Evolutionary conservation across 2,888 invertebrate genomes (phyloP).

Genomic region (Amphipoea oculea): DNA sequence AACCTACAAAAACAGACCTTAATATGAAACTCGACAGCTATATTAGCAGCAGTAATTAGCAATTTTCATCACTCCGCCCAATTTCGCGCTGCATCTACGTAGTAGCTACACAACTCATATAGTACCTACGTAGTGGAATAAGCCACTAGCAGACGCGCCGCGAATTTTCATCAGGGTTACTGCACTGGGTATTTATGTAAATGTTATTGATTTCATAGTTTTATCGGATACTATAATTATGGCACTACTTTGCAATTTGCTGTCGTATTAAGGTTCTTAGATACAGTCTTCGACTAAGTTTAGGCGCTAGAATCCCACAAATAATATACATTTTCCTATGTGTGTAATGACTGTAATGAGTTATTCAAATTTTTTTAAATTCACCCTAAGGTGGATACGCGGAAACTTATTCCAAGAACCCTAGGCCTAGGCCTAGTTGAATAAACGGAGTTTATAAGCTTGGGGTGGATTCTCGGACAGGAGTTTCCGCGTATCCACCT

Average conservation of each 20-base stretch:
- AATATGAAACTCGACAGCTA: constrained; percentile 16
- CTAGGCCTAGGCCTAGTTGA: too few relatives aligned
- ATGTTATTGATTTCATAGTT: not conserved
- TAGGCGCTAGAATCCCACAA: not conserved
- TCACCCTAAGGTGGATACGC: too few relatives aligned
- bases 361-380: too few relatives aligned
- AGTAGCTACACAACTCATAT: constrained; percentile 19
- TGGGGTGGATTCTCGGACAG: too few relatives aligned
- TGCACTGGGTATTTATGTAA: not conserved
- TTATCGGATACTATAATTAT: not conserved
- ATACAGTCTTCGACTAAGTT: not conserved
- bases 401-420: too few relatives aligned
- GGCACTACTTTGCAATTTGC: not conserved
- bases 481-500: too few relatives aligned
- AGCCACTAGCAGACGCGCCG: constrained; percentile 49
- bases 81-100: constrained; percentile 48
- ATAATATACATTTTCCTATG: not conserved
- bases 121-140: constrained; percentile 36
- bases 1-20: not conserved
- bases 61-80: constrained; percentile 55
- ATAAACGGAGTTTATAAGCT: too few relatives aligned
- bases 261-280: not conserved
- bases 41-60: constrained; percentile 46
- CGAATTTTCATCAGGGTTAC: constrained; percentile 50
- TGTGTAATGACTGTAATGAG: too few relatives aligned